Evolutionary conservation across 1,140 invertebrate species (phyloP).

Genomic region (Camponotus vicinus): DNA sequence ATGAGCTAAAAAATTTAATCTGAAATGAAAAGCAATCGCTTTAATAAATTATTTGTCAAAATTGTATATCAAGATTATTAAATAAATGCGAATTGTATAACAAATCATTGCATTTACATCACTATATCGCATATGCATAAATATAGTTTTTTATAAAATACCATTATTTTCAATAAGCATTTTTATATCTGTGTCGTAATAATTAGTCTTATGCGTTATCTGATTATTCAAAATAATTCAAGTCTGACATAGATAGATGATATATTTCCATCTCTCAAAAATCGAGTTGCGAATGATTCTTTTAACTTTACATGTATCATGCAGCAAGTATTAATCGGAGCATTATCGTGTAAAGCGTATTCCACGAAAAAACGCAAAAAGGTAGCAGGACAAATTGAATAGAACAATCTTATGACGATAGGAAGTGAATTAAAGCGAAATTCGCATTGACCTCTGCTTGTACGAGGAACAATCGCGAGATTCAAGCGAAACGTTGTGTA

Average conservation of each 20-base stretch:
- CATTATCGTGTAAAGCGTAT: conserved; percentile 15
- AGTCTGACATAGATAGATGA: not conserved
- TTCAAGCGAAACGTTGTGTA: conserved; percentile 29
- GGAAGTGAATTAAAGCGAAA: conserved; percentile 11
- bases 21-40: not conserved
- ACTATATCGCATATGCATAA: not conserved
- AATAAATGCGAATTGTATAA: conserved; percentile 7
- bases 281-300: conserved; percentile 2
- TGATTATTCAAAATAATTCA: not conserved
- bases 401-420: conserved; percentile 15
- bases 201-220: not conserved
- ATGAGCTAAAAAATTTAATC: not conserved
- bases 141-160: not conserved
- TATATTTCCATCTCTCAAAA: not conserved
- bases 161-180: not conserved
- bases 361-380: conserved; percentile 4
- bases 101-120: not conserved
- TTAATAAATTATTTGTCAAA: not conserved
- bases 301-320: not conserved
- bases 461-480: not conserved
- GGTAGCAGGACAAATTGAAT: not conserved
- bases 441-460: not conserved
- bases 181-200: not conserved
- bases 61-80: not conserved
- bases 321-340: not conserved